Evolutionary conservation across 1,140 invertebrate species (phyloP).

Genomic region (Temnothorax longispinosus): DNA sequence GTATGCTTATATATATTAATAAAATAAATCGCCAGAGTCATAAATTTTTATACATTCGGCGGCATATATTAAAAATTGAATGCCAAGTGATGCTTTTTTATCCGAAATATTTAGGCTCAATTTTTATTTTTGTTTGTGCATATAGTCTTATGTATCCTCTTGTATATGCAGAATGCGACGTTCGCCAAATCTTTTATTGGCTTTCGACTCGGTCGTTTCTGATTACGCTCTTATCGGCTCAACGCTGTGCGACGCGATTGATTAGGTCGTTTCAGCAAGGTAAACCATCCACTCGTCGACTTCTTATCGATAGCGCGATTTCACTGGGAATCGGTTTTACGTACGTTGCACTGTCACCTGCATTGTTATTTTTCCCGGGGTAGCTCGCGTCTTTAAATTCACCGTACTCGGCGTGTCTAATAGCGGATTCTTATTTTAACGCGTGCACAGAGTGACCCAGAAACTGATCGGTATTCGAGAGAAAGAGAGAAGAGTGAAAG

Average conservation of each 20-base stretch:
- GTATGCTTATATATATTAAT: background rate
- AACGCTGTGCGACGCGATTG: background rate
- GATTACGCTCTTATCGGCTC: slow-evolving; percentile 27
- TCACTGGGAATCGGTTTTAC: background rate
- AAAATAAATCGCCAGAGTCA: background rate
- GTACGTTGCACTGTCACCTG: background rate
- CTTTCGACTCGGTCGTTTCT: background rate
- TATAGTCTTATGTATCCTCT: background rate
- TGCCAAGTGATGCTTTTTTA: background rate
- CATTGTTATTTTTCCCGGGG: slow-evolving; percentile 13
- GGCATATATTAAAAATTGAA: background rate
- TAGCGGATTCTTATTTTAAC: slow-evolving; percentile 56
- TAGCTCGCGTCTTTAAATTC: background rate
- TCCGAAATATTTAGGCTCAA: background rate
- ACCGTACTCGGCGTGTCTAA: background rate
- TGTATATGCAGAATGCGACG: background rate
- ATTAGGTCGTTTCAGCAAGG: background rate
- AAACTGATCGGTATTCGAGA: background rate
- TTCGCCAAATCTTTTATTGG: background rate
- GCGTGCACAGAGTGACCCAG: slow-evolving; percentile 12
- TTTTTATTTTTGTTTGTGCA: background rate
- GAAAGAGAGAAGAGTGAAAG: background rate
- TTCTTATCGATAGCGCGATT: slow-evolving; percentile 11
- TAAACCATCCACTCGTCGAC: background rate
- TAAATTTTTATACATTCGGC: background rate